Conservation (phyloP, 1,140 invertebrate species). For the Macrobrachium nipponense region DNA sequence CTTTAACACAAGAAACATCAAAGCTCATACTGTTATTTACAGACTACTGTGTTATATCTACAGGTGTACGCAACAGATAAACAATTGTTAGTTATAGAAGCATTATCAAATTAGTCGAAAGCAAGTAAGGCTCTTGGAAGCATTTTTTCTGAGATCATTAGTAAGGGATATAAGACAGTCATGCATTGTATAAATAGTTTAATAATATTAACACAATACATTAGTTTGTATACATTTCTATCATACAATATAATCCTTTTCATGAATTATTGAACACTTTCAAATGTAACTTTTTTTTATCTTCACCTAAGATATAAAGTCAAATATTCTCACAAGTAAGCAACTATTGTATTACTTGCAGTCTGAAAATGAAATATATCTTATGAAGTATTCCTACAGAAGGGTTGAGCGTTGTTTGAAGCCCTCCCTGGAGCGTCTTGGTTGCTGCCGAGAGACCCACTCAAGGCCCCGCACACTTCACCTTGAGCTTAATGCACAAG, state of each 20-base stretch:
- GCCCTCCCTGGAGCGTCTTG: conserved; percentile 50
- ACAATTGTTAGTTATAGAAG: background rate
- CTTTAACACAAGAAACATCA: no score
- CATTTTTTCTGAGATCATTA: conserved; percentile 19
- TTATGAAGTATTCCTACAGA: conserved; percentile 54
- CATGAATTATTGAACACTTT: conserved; percentile 57
- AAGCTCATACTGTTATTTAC: no score
- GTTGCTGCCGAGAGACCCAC: conserved; percentile 21
- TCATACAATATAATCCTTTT: conserved; percentile 62
- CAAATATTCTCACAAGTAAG: conserved; percentile 56
- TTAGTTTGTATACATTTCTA: conserved; percentile 61
- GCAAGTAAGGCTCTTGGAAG: conserved; percentile 21
- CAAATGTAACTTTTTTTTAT: conserved; percentile 52
- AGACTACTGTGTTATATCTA: no score
- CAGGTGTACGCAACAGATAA: background rate
- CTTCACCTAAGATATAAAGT: conserved; percentile 53
- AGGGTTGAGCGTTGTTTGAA: conserved; percentile 51
- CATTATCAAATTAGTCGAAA: conserved; percentile 1
- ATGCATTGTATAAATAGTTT: conserved; percentile 63
- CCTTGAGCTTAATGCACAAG: background rate
- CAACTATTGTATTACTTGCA: conserved; percentile 54
- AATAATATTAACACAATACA: conserved; percentile 62
- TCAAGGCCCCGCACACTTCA: conserved; percentile 14
- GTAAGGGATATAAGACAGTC: conserved; percentile 45
- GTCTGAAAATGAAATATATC: conserved; percentile 45